Evolutionary conservation across 2,888 invertebrate genomes (phyloP).

Genomic region (Ectemnius continuus): DNA sequence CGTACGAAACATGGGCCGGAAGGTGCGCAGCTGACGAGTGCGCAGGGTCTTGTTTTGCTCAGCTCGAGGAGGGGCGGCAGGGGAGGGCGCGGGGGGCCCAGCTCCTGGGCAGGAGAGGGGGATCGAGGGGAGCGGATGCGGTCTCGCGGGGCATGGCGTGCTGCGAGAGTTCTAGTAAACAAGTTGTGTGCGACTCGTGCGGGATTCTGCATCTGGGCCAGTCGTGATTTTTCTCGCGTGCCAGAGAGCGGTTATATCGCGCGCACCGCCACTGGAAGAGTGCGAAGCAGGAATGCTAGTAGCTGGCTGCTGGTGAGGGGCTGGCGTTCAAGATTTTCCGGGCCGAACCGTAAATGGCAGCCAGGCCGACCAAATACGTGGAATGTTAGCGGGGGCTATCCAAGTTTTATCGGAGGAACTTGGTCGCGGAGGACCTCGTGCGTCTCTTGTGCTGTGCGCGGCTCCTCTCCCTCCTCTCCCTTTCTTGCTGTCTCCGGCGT

Average conservation of each 20-base stretch:
- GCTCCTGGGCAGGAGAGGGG: constrained; percentile 17
- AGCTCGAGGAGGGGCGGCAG: constrained; percentile 15
- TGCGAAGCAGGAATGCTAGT: too few species aligned
- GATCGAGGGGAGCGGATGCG: constrained; percentile 47
- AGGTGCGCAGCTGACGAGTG: constrained; percentile 70
- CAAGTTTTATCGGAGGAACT: constrained; percentile 11
- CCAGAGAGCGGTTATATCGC: constrained; percentile 25
- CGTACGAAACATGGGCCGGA: constrained; percentile 71
- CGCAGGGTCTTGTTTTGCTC: constrained; percentile 76
- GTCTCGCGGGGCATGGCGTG: constrained; percentile 71
- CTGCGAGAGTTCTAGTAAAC: constrained; percentile 76
- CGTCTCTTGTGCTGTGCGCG: constrained; percentile 37
- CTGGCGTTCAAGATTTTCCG: constrained; percentile 11
- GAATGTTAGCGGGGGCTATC: constrained; percentile 4
- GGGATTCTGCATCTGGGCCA: constrained; percentile 65
- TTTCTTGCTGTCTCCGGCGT: too few species aligned
- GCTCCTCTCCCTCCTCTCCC: too few species aligned
- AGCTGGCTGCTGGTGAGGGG: too few species aligned
- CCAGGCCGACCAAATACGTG: constrained; percentile 3
- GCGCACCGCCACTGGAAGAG: neutral
- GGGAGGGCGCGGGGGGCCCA: constrained; percentile 20
- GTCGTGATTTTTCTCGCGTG: constrained; percentile 61
- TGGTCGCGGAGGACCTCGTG: constrained; percentile 34
- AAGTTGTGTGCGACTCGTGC: constrained; percentile 74
- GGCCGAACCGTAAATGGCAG: constrained; percentile 8